Evolutionary conservation across 2,888 invertebrate genomes (phyloP).

Genomic region (Ditula angustiorana): DNA sequence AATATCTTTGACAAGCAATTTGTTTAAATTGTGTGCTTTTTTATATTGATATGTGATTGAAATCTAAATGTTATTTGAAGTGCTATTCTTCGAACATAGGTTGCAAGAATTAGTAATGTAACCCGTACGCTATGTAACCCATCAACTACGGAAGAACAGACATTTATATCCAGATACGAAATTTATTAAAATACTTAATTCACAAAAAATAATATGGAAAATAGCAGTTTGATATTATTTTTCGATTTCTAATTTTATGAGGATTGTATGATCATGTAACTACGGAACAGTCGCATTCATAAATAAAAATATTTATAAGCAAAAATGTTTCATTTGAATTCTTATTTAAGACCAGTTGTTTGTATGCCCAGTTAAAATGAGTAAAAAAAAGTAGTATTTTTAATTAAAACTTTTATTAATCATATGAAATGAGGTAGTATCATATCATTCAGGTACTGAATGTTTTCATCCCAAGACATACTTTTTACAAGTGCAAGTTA

Average conservation of each 20-base stretch:
- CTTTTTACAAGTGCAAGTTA: too few species aligned
- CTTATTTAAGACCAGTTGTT: neutral
- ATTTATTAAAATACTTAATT: constrained; percentile 58
- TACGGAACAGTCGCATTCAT: constrained; percentile 79
- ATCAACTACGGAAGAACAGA: constrained; percentile 19
- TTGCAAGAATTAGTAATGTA: constrained; percentile 17
- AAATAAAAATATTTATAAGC: constrained; percentile 83
- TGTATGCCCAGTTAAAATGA: neutral
- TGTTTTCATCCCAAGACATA: neutral
- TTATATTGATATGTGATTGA: constrained; percentile 43
- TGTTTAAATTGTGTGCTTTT: constrained; percentile 62
- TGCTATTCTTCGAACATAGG: constrained; percentile 2
- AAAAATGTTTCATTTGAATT: constrained; percentile 69
- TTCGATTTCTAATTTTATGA: constrained; percentile 85
- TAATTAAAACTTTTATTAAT: too few species aligned
- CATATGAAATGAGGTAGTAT: too few species aligned
- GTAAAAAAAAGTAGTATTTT: too few species aligned
- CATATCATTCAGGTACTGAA: too few species aligned
- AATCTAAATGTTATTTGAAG: constrained; percentile 29
- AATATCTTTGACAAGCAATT: constrained; percentile 53
- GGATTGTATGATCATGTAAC: constrained; percentile 80
- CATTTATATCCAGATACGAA: neutral
- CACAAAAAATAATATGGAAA: constrained; percentile 73
- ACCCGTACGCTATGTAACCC: constrained; percentile 10
- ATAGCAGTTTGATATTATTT: constrained; percentile 85